Evolutionary conservation across 2,797 vertebrate species (phyloP), one percentile per base, ranked within the genome.

Genomic region (Lophura swinhoii): DNA sequence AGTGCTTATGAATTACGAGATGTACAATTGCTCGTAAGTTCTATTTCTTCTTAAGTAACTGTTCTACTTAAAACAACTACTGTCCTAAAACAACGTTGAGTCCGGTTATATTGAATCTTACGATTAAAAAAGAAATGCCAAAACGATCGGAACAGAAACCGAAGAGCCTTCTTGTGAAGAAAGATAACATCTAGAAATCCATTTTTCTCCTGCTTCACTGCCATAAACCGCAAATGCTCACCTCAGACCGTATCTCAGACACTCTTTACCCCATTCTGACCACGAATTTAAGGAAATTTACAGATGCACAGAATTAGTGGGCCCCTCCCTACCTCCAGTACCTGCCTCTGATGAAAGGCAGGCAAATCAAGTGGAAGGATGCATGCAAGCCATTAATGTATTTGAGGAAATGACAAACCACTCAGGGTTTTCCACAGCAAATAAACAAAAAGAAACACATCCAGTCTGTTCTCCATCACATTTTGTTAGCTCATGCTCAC

Each of bases 311-410:
- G 59, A 68, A 83, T 88, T 95, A 93, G 88, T 88, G 66, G 66
- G 64, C 75, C 84, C 64, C 91, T 94, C 94, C 90, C 92, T 90
- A 85, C 72, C 84, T 84, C 69, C 69, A 79, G 74, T 93, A 95
- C 90, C 84, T 91, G 71, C 15, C 85, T 68, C 71, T 90, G 90
- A 95, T 90, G 86, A 96, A 95, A 97, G 86, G 88, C 95, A 94
- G 91, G 93, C 93, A 95, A 94, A 87, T 90, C 89, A 93, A 90
- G 79, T 78, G 85, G 94, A 94, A 95, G 83, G 43, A 44, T 88
- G 87, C 68, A 87, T 76, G 69, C 63, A 90, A 91, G 80, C 63
- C 68, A 91, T 95, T 68, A 95, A 90, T 53, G 64, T 94, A 88
- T 83, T 88, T 83, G 87, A 96, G 94, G 90, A 96, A 96, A 93